Conservation (phyloP, 1,140 invertebrate genomes). For the Halesus radiatus region DNA sequence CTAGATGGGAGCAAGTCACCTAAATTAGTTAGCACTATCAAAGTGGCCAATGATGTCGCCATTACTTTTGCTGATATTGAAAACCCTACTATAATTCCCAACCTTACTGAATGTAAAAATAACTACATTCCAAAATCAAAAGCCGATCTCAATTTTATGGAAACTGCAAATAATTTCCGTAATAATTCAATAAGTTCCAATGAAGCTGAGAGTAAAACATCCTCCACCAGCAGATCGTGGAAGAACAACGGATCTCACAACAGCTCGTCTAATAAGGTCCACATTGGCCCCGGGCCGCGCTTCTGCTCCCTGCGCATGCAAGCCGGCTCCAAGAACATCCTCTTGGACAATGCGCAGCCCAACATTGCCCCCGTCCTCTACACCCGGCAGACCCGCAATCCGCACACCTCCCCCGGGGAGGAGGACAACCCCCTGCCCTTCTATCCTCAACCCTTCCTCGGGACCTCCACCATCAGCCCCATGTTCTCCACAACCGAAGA, state of each 20-base stretch:
- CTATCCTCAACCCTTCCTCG: background rate
- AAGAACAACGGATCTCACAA: constrained; percentile 50
- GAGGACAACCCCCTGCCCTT: constrained; percentile 25
- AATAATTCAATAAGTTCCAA: constrained; percentile 68
- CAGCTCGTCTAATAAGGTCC: constrained; percentile 60
- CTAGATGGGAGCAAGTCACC: constrained; percentile 43
- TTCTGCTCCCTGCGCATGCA: constrained; percentile 81
- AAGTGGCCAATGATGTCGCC: constrained; percentile 37
- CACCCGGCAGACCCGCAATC: constrained; percentile 71
- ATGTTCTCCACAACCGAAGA: constrained; percentile 39
- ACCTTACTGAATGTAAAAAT: constrained; percentile 46
- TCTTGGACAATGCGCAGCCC: constrained; percentile 81
- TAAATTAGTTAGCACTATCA: constrained; percentile 26
- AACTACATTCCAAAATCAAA: constrained; percentile 41
- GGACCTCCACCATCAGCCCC: background rate
- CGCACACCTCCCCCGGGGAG: constrained; percentile 62
- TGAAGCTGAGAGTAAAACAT: constrained; percentile 66
- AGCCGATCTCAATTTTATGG: constrained; percentile 50
- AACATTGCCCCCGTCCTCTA: constrained; percentile 78
- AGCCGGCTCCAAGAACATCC: constrained; percentile 82
- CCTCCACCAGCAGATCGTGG: constrained; percentile 60
- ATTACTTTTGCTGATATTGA: constrained; percentile 53
- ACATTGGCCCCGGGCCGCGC: constrained; percentile 74
- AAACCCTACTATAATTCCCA: constrained; percentile 50
- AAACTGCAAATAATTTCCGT: constrained; percentile 42